phyloP scores from a whole-genome alignment of 2,888 invertebrate species.

The Cecidostiba fungosa region DNA sequence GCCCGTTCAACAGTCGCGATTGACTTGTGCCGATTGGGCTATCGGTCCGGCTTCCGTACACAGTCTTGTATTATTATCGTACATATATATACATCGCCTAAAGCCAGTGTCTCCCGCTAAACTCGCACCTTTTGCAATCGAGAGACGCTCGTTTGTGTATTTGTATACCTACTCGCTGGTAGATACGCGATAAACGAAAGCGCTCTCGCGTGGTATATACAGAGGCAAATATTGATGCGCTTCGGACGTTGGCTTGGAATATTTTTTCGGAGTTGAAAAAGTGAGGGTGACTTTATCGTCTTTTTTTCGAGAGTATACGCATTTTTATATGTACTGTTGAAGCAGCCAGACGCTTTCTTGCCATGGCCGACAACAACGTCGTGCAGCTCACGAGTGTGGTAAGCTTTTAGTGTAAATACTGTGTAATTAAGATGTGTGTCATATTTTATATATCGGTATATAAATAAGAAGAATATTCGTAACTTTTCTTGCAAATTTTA shows the following conservation, averaged over 20 bases:
- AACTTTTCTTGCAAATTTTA: too few species aligned
- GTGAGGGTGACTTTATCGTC: not conserved
- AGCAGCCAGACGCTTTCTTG: not conserved
- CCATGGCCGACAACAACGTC: conserved; percentile 44
- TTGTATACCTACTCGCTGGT: not conserved
- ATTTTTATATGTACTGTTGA: not conserved
- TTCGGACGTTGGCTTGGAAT: not conserved
- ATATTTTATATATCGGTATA: too few species aligned
- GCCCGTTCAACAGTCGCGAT: conserved; percentile 49
- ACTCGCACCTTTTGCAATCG: not conserved
- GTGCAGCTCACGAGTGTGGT: conserved; percentile 58
- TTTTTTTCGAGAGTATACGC: not conserved
- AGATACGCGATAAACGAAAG: not conserved
- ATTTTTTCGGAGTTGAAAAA: not conserved
- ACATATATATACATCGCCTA: not conserved
- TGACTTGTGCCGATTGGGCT: conserved; percentile 26
- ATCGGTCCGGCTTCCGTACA: not conserved
- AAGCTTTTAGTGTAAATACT: conserved; percentile 29
- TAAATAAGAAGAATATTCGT: too few species aligned
- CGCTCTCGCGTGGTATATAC: not conserved
- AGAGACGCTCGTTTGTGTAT: not conserved
- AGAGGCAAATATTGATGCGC: not conserved
- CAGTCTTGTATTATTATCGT: conserved; percentile 8
- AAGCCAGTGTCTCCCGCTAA: not conserved
- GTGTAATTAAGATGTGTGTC: too few species aligned